Evolutionary conservation across 2,113 vertebrate genomes (phyloP), one percentile per base, ranked within the genome.

Genomic region (Dromas ardeola): DNA sequence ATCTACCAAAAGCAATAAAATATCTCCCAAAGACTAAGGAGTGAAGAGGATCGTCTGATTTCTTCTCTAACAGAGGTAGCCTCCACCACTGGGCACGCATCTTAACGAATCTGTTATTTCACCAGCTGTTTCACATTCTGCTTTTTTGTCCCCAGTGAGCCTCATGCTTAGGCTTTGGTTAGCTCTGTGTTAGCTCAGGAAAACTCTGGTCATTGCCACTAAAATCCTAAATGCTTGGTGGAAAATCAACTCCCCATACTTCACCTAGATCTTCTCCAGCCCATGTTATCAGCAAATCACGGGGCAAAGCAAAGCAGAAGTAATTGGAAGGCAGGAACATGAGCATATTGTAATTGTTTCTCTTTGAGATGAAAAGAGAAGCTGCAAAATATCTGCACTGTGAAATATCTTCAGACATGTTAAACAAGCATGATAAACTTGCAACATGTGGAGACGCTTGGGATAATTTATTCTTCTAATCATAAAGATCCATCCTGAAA

Each of bases 391-490:
- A 97, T 93, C 96, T 97, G 50, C 73, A 78, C 29, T 36, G 77
- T 86, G 94, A 97, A 98, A 97, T 94, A 73, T 96, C 91, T 94
- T 96, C 93, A 27, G 36, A 87, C 34, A 10, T 19, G 65, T 97
- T 91, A 92, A 96, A 77, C 62, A 95, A 76, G 71, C 78, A 63
- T 90, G 93, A 97, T 81, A 92, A 97, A 97, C 82, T 82, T 97
- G 74, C 87, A 96, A 15, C 61, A n/a, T 55, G 70, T 88, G 83
- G 32, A 40, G 91, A 58, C 45, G 72, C 78, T 93, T 83, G 71
- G 86, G 65, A 76, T 97, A 94, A 98, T 97, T 97, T 97, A 96
- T 96, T 83, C 66, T 96, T 96, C 93, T 98, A 94, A 98, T 97
- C 91, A 90, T 95, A 80, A 93, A 93, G 90, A 88, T 93, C 86